Evolutionary conservation across 2,888 invertebrate genomes (phyloP).

Genomic region (Lamproptera curius): DNA sequence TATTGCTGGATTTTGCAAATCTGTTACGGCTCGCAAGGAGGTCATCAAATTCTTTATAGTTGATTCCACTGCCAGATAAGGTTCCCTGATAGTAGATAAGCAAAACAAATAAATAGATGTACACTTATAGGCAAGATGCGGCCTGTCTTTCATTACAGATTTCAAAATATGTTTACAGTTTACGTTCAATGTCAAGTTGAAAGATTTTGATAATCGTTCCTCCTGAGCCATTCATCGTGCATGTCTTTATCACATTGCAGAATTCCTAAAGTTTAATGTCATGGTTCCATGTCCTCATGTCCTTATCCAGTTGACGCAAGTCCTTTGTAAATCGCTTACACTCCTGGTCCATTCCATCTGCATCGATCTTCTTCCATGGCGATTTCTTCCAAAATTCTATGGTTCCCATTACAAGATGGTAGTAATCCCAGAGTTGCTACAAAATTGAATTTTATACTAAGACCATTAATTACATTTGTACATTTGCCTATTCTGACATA

Average conservation of each 20-base stretch:
- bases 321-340: constrained; percentile 95
- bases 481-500: no score
- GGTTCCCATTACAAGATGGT: constrained; percentile 86
- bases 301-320: constrained; percentile 87
- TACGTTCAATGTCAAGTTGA: no score
- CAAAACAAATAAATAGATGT: no score
- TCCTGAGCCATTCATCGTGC: no score
- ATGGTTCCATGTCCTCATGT: constrained; percentile 86
- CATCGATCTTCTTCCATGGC: constrained; percentile 95
- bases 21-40: constrained; percentile 93
- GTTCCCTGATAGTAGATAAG: constrained; percentile 86
- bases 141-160: no score
- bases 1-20: constrained; percentile 96
- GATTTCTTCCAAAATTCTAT: constrained; percentile 96
- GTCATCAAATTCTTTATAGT: constrained; percentile 95
- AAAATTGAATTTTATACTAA: constrained; percentile 3
- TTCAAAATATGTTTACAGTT: no score
- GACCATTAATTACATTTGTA: no score
- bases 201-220: no score
- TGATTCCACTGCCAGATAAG: constrained; percentile 87
- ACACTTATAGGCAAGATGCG: no score
- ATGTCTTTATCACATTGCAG: no score
- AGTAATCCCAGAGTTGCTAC: constrained; percentile 93
- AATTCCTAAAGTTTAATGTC: no score
- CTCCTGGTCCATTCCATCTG: constrained; percentile 96